phyloP scores from a whole-genome alignment of 2,888 invertebrate genomes.

The Saturnia japonica region DNA sequence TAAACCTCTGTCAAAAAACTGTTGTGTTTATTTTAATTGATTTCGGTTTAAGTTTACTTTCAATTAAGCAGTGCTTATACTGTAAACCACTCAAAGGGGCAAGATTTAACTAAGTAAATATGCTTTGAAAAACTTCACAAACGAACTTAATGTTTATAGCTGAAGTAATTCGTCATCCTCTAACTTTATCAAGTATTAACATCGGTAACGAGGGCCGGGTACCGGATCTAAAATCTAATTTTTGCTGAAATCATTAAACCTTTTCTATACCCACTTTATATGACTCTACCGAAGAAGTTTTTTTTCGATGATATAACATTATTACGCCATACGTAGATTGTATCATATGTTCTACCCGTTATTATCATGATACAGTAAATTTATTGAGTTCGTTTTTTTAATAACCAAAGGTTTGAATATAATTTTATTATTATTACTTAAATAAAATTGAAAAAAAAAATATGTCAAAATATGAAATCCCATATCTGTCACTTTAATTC shows the following conservation, averaged over 20 bases:
- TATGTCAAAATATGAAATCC: too few relatives aligned
- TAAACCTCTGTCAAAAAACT: too few relatives aligned
- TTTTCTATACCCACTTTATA: slow-evolving; percentile 59
- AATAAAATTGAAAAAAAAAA: too few relatives aligned
- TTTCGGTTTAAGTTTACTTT: neutral
- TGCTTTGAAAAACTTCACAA: slow-evolving; percentile 15
- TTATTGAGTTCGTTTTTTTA: too few relatives aligned
- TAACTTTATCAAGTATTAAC: slow-evolving; percentile 44
- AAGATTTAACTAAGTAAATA: slow-evolving; percentile 12
- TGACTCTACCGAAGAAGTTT: slow-evolving; percentile 58
- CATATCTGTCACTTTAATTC: too few relatives aligned
- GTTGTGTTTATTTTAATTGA: neutral
- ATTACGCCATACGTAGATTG: neutral
- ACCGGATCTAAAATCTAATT: slow-evolving; percentile 58
- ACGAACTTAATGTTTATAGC: slow-evolving; percentile 36
- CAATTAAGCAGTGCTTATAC: slow-evolving; percentile 1
- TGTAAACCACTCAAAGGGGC: neutral
- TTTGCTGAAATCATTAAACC: slow-evolving; percentile 71
- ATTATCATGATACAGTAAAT: neutral
- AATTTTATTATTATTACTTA: too few relatives aligned
- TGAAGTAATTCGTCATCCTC: slow-evolving; percentile 48
- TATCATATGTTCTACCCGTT: neutral
- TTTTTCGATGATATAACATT: slow-evolving; percentile 28
- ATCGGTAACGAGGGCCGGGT: slow-evolving; percentile 40
- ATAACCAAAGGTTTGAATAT: too few relatives aligned